phyloP scores from a whole-genome alignment of 2,888 invertebrate species.

The Cantharis lateralis region DNA sequence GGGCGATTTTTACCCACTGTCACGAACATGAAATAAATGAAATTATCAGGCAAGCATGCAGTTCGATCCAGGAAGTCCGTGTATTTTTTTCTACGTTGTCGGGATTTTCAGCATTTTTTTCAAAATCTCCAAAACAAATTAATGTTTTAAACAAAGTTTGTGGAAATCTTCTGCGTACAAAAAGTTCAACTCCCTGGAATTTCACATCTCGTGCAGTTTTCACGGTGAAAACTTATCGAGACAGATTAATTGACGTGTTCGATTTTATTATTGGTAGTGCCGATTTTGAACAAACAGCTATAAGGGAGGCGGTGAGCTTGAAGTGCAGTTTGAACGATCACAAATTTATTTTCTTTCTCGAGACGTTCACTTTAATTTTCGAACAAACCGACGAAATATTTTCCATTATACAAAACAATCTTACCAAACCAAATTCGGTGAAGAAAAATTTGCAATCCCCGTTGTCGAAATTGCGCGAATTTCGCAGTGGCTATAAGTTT shows the following conservation, averaged over 20 bases:
- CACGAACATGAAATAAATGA: constrained; percentile 17
- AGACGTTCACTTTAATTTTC: background rate
- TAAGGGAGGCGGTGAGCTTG: background rate
- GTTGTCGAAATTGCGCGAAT: background rate
- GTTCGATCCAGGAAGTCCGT: background rate
- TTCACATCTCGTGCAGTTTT: background rate
- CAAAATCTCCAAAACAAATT: background rate
- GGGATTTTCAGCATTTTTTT: background rate
- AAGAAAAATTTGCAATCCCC: background rate
- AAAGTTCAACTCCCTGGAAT: no score
- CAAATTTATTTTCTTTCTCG: background rate
- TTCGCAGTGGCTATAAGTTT: background rate
- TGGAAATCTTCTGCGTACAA: background rate
- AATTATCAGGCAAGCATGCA: background rate
- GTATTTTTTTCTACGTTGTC: background rate
- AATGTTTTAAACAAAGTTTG: background rate
- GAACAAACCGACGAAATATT: background rate
- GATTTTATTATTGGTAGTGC: background rate
- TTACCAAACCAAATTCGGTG: constrained; percentile 75
- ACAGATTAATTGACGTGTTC: background rate
- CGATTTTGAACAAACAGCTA: background rate
- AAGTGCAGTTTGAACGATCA: background rate
- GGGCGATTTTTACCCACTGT: constrained; percentile 20
- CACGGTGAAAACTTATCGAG: background rate
- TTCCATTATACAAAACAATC: constrained; percentile 41